These are phyloP conservation scores for Apotomis turbidana DNA, from an alignment of 2,888 invertebrate species.

Conservation along the genomic window DNA sequence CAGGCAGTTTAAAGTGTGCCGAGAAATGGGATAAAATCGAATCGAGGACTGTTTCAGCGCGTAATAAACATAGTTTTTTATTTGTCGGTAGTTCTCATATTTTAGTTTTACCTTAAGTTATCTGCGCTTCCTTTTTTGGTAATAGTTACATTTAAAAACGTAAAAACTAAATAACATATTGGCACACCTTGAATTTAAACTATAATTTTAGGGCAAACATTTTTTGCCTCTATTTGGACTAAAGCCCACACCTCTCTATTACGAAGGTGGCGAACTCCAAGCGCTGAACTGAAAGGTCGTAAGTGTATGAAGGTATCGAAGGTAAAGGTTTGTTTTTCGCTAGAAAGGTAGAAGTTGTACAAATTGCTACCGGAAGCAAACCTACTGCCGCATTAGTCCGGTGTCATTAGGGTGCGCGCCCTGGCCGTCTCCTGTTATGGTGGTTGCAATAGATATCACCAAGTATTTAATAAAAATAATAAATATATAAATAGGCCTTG, in stretches of 20 bases:
- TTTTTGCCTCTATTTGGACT: slow-evolving; percentile 35
- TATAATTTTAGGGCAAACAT: slow-evolving; percentile 32
- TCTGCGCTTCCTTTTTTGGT: background rate
- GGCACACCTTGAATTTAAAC: slow-evolving; percentile 28
- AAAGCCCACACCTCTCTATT: slow-evolving; percentile 51
- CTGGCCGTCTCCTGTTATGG: slow-evolving; percentile 42
- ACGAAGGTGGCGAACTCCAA: slow-evolving; percentile 64
- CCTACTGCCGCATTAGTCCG: slow-evolving; percentile 54
- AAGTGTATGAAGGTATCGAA: background rate
- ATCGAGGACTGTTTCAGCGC: no score
- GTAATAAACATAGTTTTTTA: no score
- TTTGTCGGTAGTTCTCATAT: no score
- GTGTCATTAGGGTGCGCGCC: slow-evolving; percentile 48
- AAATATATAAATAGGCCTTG: no score
- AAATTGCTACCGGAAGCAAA: slow-evolving; percentile 67
- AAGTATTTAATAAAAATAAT: no score
- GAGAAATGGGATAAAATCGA: no score
- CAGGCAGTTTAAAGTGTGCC: no score
- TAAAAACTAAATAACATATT: slow-evolving; percentile 10
- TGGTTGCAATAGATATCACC: slow-evolving; percentile 4
- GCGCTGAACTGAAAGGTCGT: slow-evolving; percentile 28
- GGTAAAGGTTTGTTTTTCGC: background rate
- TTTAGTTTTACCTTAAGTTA: no score
- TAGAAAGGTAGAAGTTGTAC: background rate
- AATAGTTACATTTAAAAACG: background rate